Evolutionary conservation across 2,888 invertebrate species (phyloP), one percentile per base, ranked within the genome.

Genomic region (Helleia helle): DNA sequence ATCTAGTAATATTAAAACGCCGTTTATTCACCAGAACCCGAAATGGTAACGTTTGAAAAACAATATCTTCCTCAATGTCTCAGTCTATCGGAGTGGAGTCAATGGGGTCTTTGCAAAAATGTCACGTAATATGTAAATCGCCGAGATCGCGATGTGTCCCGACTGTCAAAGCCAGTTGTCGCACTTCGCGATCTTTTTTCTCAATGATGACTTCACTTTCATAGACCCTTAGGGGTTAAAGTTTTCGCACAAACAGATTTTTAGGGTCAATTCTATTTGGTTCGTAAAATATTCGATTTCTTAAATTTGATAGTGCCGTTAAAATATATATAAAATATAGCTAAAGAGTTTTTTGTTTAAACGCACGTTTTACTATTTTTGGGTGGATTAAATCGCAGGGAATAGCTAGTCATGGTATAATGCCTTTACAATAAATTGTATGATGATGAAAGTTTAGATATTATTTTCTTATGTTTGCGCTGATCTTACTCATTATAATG

Each of bases 71-170:
- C 59, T 61, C 71, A 60, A 75, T 71, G 77, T 79, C 73, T 76
- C 76, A 76, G 77, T 79, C 75, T 71, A 77, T 80, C 73, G 67
- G 55, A 28, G 59, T 52, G 56, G 62, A 79, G 77, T 81, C 81
- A 79, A 84, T 80, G 76, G 65, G 70, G 69, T 63, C 65, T 81
- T 64, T 60, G 71, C 62, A 83, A 84, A 77, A 80, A 63, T 74
- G 72, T 81, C 83, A 83, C 83, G 83, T 84, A 77, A 70, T 81
- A 84, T 84, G 81, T 83, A 84, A 83, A 84, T 75, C 76, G 80
- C 74, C 72, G 71, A 79, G 77, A 76, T 76, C 69, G 76, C 67
- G 71, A 76, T 81, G 83, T 73, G 81, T 71, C 66, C 65, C 69
- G 79, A 80, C 77, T 83, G 79, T 74, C 79, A 81, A 80, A 72